Base-by-base conservation (phyloP, 2,797 vertebrate species). In the Phataginus tetradactyla region DNA sequence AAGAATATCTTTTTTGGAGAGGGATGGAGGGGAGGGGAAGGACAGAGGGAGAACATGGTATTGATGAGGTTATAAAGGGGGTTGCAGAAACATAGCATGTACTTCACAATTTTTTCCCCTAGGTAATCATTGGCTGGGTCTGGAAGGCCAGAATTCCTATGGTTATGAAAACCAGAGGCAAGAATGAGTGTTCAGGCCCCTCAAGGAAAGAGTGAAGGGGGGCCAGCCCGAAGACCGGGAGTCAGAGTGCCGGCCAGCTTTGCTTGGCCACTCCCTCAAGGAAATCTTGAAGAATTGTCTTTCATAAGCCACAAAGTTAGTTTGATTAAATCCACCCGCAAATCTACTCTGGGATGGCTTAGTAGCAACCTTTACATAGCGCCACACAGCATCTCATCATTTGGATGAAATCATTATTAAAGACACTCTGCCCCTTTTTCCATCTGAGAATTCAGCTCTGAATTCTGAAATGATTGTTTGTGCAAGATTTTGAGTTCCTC, bases 371-470 rank as follows among this genome's bases (percentile, higher is more conserved):
- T 91, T 59, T 17, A 63, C n/a, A 6, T 2, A 51, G 39, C n/a
- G 29, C 27, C 64, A 34, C 27, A 37, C 3, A 53, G 1, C 17
- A 55, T 34, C n/a, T 53, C 4, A n/a, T 64, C n/a, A 42, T 69
- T 78, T 42, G 17, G 5, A 34, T 80, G 42, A 86, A 93, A 39
- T 61, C 34, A 68, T 59, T 74, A 53, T 90, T 87, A 66, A 75
- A 72, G 66, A 84, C 37, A 59, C 13, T 59, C 27, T 39, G 10
- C 12, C 25, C 63, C 57, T 81, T 51, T 72, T 17, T 81, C 49
- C 29, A 55, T 68, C 77, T 93, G 53, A 88, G n/a, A 77, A 90
- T 64, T 92, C 27, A 83, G 37, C 64, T 80, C 72, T 68, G 66
- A 87, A 72, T 83, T 89, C 68, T 83, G 68, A 91, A 66, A 63